A percentile compares a stretch with the other conserved stretches of the same genome.
Evolutionary conservation across 2,113 vertebrate genomes (phyloP).

Genomic region (Ammodytes marinus): DNA sequence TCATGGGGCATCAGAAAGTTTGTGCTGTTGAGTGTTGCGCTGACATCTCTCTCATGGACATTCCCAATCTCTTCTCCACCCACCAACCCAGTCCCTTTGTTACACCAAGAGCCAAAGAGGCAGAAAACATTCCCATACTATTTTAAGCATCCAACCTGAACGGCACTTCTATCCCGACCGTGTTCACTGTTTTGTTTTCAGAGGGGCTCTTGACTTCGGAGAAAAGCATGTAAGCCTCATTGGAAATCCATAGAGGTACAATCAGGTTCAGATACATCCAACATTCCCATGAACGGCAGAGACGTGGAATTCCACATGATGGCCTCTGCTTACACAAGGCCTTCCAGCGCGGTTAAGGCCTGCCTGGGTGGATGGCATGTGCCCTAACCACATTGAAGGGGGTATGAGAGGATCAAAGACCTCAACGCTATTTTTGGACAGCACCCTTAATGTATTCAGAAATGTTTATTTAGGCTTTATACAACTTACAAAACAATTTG

Average conservation of each 20-base stretch:
- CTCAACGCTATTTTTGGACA: slow-evolving; percentile 79
- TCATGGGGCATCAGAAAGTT: slow-evolving; percentile 38
- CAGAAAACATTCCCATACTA: slow-evolving; percentile 62
- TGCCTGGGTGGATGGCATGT: slow-evolving; percentile 80
- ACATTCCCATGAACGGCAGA: slow-evolving; percentile 77
- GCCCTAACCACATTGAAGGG: slow-evolving; percentile 76
- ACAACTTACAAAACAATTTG: slow-evolving; percentile 78
- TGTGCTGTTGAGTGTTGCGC: slow-evolving; percentile 54
- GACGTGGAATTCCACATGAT: slow-evolving; percentile 79
- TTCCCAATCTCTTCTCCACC: neutral
- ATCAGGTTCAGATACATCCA: slow-evolving; percentile 71
- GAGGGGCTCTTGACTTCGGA: slow-evolving; percentile 58
- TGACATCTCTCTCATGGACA: slow-evolving; percentile 51
- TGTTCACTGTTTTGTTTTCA: slow-evolving; percentile 67
- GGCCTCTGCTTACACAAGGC: slow-evolving; percentile 81
- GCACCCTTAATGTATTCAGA: slow-evolving; percentile 78
- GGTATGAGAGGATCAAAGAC: slow-evolving; percentile 74
- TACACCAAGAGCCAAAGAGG: slow-evolving; percentile 54
- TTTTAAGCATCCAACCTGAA: slow-evolving; percentile 67
- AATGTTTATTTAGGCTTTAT: slow-evolving; percentile 84
- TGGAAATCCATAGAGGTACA: slow-evolving; percentile 71
- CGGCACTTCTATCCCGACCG: slow-evolving; percentile 55
- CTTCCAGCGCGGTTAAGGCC: slow-evolving; percentile 77
- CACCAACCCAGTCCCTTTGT: slow-evolving; percentile 34
- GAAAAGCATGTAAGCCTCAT: slow-evolving; percentile 58